phyloP scores from a whole-genome alignment of 2,888 invertebrate genomes.

The Choreutis nemorana region DNA sequence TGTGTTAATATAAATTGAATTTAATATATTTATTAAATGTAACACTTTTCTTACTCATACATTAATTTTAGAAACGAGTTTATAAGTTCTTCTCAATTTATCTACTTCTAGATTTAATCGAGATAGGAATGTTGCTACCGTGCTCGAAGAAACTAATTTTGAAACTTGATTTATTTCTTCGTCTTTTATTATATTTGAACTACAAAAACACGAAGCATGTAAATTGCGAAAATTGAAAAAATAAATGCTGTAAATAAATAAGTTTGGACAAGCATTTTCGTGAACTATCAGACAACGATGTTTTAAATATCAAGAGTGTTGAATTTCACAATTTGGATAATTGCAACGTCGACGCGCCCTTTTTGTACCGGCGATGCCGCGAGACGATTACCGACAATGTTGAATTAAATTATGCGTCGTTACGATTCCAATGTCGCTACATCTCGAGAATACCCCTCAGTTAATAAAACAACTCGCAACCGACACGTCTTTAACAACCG shows the following conservation, averaged over 20 bases:
- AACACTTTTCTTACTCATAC: no score
- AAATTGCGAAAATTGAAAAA: no score
- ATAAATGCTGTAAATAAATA: no score
- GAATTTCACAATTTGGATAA: slow-evolving; percentile 33
- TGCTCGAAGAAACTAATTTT: no score
- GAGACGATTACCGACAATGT: slow-evolving; percentile 21
- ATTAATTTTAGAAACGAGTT: neutral
- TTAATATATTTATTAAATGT: no score
- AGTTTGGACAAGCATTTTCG: no score
- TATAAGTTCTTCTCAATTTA: neutral
- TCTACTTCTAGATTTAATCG: neutral
- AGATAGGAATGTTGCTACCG: slow-evolving; percentile 2
- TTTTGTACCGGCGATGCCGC: slow-evolving; percentile 23
- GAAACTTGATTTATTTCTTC: no score
- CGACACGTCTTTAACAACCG: no score
- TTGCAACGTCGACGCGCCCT: slow-evolving; percentile 17
- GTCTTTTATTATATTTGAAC: no score
- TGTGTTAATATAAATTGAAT: no score
- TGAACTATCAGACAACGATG: no score
- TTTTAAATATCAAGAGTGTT: slow-evolving; percentile 12
- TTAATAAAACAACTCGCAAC: neutral
- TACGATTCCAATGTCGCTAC: slow-evolving; percentile 18
- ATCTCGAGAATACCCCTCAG: slow-evolving; percentile 2
- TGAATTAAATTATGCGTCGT: slow-evolving; percentile 28
- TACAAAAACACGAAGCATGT: no score